Evolutionary conservation across 2,113 vertebrate species (phyloP).

Genomic region (Proterorhinus semilunaris): DNA sequence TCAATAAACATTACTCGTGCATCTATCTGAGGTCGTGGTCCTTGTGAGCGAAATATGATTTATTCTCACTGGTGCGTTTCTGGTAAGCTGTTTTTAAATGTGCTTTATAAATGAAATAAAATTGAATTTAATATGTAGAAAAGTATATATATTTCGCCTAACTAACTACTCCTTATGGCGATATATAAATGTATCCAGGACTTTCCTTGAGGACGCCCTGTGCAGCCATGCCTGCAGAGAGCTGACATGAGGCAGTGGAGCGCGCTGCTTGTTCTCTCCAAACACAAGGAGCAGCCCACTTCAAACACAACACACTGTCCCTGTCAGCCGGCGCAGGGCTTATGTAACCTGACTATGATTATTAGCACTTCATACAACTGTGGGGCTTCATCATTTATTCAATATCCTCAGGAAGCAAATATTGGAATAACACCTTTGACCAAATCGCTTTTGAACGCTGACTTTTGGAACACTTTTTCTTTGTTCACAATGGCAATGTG

Average conservation of each 20-base stretch:
- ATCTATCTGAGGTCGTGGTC: no score
- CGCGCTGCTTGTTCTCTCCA: constrained; percentile 17
- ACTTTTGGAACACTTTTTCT: not conserved
- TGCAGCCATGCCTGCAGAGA: constrained; percentile 34
- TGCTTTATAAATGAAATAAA: no score
- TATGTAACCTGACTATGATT: constrained; percentile 10
- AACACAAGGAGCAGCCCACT: constrained; percentile 7
- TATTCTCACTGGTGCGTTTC: no score
- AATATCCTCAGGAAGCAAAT: not conserved
- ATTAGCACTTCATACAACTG: constrained; percentile 1
- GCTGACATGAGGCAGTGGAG: constrained; percentile 34
- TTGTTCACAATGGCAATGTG: not conserved
- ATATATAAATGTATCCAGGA: constrained; percentile 29
- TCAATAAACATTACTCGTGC: no score
- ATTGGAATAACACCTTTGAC: not conserved
- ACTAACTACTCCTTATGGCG: not conserved
- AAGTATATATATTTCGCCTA: no score
- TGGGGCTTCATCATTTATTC: not conserved
- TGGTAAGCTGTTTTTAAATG: no score
- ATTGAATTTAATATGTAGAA: no score
- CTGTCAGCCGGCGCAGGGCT: constrained; percentile 6
- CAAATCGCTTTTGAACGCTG: not conserved
- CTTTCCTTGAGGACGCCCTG: constrained; percentile 29
- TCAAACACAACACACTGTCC: constrained; percentile 24
- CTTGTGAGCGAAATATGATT: no score